These are phyloP conservation scores for Scaptomyza tumidula DNA, from an alignment of 2,888 invertebrate species.

Conservation along the genomic window DNA sequence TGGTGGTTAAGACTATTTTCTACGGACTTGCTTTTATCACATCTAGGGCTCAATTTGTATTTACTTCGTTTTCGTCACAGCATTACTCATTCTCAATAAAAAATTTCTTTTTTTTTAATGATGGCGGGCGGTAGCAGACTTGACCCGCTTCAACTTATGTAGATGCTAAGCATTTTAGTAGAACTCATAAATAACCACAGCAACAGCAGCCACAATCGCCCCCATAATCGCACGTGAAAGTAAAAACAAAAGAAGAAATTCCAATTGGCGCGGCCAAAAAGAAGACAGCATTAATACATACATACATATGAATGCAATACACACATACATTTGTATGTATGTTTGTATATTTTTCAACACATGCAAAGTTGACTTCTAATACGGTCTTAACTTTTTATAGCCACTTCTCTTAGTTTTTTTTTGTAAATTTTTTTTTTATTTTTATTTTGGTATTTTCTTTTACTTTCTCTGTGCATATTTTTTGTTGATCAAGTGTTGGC, in stretches of 20 bases:
- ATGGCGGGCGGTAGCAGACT: no score
- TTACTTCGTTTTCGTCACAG: no score
- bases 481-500: slow-evolving; percentile 71
- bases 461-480: slow-evolving; percentile 79
- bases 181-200: slow-evolving; percentile 59
- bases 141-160: no score
- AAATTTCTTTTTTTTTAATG: no score
- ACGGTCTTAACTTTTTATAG: slow-evolving; percentile 74
- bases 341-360: slow-evolving; percentile 46
- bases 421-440: slow-evolving; percentile 35
- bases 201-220: slow-evolving; percentile 47
- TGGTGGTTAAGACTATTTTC: no score
- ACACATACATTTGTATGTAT: no score
- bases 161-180: slow-evolving; percentile 65
- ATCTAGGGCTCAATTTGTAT: no score
- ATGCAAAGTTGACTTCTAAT: slow-evolving; percentile 78
- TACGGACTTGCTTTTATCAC: no score
- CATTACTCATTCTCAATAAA: no score
- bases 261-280: slow-evolving; percentile 57
- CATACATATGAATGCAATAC: no score
- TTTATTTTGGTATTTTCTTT: slow-evolving; percentile 64
- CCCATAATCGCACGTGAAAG: slow-evolving; percentile 68
- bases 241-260: slow-evolving; percentile 74
- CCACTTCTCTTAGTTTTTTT: slow-evolving; percentile 61
- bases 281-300: slow-evolving; percentile 25